Conservation (phyloP, 2,797 vertebrate genomes). For the Lindbergichthys nudifrons region DNA sequence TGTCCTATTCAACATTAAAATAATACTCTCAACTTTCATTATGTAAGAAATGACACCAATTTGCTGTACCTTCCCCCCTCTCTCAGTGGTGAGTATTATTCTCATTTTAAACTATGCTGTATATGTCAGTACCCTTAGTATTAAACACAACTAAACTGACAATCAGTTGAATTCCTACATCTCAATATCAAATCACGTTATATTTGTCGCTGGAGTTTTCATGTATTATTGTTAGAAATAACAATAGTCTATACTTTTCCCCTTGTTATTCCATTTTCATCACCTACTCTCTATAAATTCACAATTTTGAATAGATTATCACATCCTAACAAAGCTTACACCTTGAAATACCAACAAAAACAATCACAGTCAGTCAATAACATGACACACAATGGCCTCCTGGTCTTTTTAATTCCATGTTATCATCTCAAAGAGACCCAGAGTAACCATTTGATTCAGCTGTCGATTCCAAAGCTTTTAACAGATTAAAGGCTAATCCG, state of each 20-base stretch:
- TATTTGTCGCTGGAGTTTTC: neutral
- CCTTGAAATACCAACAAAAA: neutral
- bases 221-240: neutral
- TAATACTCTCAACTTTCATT: neutral
- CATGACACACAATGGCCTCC: neutral
- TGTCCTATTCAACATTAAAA: neutral
- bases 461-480: slow-evolving; percentile 54
- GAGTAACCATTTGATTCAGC: slow-evolving; percentile 3
- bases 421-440: neutral
- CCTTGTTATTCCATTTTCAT: neutral
- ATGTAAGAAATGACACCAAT: neutral
- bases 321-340: neutral
- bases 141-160: neutral
- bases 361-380: neutral
- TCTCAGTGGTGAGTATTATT: no score
- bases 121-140: neutral
- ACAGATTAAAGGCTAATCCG: slow-evolving; percentile 48
- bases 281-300: neutral
- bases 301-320: neutral
- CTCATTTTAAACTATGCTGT: no score
- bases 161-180: neutral
- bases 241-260: neutral
- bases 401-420: neutral
- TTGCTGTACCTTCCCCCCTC: no score
- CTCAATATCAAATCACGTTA: neutral